phyloP scores from a whole-genome alignment of 2,113 vertebrate species.

The human (Homo sapiens) region DNA sequence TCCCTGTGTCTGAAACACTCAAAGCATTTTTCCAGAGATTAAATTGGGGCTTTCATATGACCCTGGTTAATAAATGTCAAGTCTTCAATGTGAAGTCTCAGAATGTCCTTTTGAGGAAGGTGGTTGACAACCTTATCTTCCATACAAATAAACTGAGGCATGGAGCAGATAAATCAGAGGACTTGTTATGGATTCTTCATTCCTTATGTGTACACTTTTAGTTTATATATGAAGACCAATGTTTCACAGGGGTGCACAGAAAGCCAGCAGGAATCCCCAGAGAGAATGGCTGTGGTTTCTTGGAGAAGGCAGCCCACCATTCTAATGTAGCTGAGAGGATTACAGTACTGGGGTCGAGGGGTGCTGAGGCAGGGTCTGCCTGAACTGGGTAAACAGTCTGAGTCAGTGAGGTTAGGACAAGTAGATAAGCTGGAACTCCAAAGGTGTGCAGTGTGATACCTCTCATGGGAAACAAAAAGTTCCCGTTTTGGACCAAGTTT shows the following conservation, averaged over 20 bases:
- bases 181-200: background rate
- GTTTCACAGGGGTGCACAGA: background rate
- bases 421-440: background rate
- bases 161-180: conserved; percentile 24
- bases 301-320: background rate
- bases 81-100: conserved; percentile 43
- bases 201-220: background rate
- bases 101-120: conserved; percentile 78
- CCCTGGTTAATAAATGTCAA: conserved; percentile 76
- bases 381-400: background rate
- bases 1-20: conserved; percentile 61
- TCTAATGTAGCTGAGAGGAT: background rate
- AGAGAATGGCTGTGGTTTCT: background rate
- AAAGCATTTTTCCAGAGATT: conserved; percentile 70
- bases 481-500: background rate
- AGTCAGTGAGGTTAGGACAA: background rate
- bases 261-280: background rate
- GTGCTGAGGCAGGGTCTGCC: background rate
- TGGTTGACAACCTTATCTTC: conserved; percentile 73
- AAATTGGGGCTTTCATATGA: conserved; percentile 67
- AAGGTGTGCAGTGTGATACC: background rate
- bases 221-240: conserved; percentile 16
- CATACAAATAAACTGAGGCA: conserved; percentile 73
- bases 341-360: rapidly evolving
- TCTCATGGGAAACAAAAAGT: background rate